phyloP scores from a whole-genome alignment of 2,113 vertebrate species.

The Chrysochloris asiatica region DNA sequence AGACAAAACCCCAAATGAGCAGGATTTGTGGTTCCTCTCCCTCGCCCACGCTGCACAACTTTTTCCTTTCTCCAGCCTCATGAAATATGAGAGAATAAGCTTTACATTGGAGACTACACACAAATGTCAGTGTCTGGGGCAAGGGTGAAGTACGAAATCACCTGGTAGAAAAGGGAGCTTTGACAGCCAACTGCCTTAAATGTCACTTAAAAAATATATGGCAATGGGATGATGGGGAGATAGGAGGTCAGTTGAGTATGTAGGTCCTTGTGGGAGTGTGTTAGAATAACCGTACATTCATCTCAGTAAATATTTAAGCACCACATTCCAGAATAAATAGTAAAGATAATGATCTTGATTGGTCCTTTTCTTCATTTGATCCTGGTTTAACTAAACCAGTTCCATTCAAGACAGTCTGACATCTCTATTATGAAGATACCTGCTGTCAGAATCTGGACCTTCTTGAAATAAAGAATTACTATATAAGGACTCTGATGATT shows the following conservation, averaged over 20 bases:
- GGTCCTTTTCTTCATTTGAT: slow-evolving; percentile 8
- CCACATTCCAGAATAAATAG: slow-evolving; percentile 29
- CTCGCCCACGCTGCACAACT: not conserved
- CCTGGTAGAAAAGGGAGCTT: slow-evolving; percentile 49
- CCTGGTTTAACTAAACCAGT: slow-evolving; percentile 14
- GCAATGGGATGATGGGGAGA: not conserved
- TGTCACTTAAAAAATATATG: slow-evolving; percentile 26
- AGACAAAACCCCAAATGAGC: slow-evolving; percentile 58
- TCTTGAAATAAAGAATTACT: slow-evolving; percentile 22
- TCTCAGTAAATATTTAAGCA: not conserved
- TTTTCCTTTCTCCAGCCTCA: not conserved
- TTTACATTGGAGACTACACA: slow-evolving; percentile 46
- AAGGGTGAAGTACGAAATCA: slow-evolving; percentile 36
- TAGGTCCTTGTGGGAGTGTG: not conserved
- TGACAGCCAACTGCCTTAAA: slow-evolving; percentile 34
- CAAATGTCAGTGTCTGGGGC: slow-evolving; percentile 36
- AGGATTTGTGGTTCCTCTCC: slow-evolving; percentile 26
- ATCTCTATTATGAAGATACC: slow-evolving; percentile 27
- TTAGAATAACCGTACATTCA: not conserved
- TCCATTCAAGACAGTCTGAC: not conserved
- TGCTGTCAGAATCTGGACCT: not conserved
- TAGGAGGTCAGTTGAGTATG: not conserved
- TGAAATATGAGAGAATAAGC: slow-evolving; percentile 49
- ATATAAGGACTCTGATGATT: not conserved
- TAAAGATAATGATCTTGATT: slow-evolving; percentile 34